Evolutionary conservation across 2,888 invertebrate genomes (phyloP), one percentile per base, ranked within the genome.

Genomic region (Dryomyza anilis): DNA sequence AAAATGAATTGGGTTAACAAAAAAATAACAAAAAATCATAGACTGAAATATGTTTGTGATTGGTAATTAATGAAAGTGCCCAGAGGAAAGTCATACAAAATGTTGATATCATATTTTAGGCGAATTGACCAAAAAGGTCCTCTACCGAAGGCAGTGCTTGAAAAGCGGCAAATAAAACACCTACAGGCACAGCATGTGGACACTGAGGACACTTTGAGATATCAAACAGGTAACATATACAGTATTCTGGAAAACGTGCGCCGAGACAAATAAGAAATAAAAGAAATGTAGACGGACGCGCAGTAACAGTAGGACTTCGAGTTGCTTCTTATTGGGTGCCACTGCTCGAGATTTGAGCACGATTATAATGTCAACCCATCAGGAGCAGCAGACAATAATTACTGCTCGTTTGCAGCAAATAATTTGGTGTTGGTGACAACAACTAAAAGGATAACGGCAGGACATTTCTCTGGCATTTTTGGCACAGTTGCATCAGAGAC

Each of bases 81-180:
- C n/a, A 19, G 7, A 10, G 27, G 27, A 57, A 19, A 53, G 2
- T 23, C 23, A 56, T 19, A 30, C 36, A 33, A 33, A 55, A 39
- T 33, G 33, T 33, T 59, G 48, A 59, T 48, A 46, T 46, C 29
- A 33, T 59, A 48, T 33, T 58, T 48, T 19, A 30, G 48, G 5
- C 33, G 59, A 30, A 48, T 2, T 19, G 55, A 33, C 33, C 30
- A 6, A 27, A 16, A 23, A 39, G 39, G 43, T 25, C 56, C 21
- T 33, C 14, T n/a, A n/a, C 25, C 12, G 23, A 45, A 27, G 10
- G 19, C 5, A 25, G 46, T 56, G 30, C 39, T 53, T 61, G 43
- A 61, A 43, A 61, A 61, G 61, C 61, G 61, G 61, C 61, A 61
- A 61, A 61, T 61, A 61, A 61, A 61, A 61, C 61, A 52, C 61